Conservation (phyloP, 64 coral and sea anemone genomes). For the Platygyra sinensis region DNA sequence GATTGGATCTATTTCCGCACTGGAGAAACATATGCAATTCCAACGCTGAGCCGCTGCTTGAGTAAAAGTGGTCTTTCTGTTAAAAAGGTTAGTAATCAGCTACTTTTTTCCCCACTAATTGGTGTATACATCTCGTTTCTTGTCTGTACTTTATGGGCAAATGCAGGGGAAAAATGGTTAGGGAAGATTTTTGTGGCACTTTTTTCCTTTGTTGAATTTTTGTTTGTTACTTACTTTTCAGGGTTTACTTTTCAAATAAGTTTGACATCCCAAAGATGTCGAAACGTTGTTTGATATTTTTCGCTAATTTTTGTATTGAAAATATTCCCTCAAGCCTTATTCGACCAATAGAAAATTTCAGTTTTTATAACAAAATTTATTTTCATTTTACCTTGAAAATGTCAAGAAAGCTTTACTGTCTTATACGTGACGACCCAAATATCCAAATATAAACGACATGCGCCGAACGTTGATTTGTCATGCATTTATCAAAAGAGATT, state of each 20-base stretch:
- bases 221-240: too few relatives aligned
- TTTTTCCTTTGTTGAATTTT: not conserved
- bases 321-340: not conserved
- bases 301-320: not conserved
- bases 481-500: too few relatives aligned
- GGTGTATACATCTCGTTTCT: not conserved
- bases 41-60: not conserved
- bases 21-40: not conserved
- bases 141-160: not conserved
- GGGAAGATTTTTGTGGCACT: too few relatives aligned
- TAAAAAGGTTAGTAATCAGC: not conserved
- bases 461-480: too few relatives aligned
- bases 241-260: too few relatives aligned
- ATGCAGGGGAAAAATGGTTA: not conserved
- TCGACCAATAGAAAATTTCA: not conserved
- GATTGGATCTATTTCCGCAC: conserved; percentile 11
- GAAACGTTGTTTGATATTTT: not conserved
- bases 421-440: too few relatives aligned
- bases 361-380: not conserved
- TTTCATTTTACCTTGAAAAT: too few relatives aligned
- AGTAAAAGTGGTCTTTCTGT: not conserved
- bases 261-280: too few relatives aligned
- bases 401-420: too few relatives aligned
- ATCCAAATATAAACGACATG: too few relatives aligned
- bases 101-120: not conserved